phyloP scores from a whole-genome alignment of 2,888 invertebrate genomes.

The Epirrita christyi region DNA sequence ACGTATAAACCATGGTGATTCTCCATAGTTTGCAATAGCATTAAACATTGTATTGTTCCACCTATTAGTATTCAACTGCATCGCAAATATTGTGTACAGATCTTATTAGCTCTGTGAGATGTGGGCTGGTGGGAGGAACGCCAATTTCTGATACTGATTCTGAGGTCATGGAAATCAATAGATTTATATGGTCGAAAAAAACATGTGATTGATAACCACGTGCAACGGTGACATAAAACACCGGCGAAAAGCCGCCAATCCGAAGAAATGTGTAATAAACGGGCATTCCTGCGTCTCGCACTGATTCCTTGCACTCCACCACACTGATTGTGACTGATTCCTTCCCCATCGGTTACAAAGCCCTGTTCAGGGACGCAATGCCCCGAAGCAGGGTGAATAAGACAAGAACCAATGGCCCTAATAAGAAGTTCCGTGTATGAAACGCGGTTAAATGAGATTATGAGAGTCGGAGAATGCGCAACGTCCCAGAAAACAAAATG shows the following conservation, averaged over 20 bases:
- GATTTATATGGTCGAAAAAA: too few relatives aligned
- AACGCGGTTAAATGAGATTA: conserved; percentile 16
- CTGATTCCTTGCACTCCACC: neutral
- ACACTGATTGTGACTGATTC: neutral
- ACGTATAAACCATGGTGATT: conserved; percentile 9
- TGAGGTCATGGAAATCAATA: neutral
- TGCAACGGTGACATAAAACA: neutral
- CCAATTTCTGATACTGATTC: neutral
- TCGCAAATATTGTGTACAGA: too few relatives aligned
- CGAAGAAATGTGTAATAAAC: neutral
- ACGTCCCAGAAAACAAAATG: conserved; percentile 35
- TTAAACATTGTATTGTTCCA: too few relatives aligned
- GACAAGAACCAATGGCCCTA: neutral
- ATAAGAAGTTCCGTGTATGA: conserved; percentile 1
- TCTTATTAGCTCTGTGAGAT: too few relatives aligned
- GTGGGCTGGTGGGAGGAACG: neutral
- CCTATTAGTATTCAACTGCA: too few relatives aligned
- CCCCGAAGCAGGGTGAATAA: neutral
- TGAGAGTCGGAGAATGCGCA: conserved; percentile 23
- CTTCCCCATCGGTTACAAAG: neutral
- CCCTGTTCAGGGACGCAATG: neutral
- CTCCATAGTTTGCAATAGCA: too few relatives aligned
- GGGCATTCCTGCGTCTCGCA: neutral
- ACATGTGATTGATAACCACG: too few relatives aligned
- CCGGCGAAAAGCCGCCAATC: neutral